Evolutionary conservation across 2,797 vertebrate genomes (phyloP), one percentile per base, ranked within the genome.

Genomic region (Sylvilagus floridanus): DNA sequence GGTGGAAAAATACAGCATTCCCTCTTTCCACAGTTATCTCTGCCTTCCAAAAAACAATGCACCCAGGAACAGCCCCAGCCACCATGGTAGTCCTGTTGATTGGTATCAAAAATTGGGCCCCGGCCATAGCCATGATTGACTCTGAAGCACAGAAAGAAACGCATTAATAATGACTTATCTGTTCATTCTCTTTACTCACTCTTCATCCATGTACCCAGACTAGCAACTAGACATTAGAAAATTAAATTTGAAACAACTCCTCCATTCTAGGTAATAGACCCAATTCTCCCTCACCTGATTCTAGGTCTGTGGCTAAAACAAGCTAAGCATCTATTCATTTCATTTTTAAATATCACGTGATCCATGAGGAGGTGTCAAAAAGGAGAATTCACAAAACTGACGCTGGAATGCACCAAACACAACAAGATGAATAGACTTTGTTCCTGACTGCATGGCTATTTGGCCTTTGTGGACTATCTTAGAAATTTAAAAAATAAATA

Each of bases 121-220:
- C 62, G 73, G 91, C 30, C 76, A 92, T 60, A 54, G 76, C 81
- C 84, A 57, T 84, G 65, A 96, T 95, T 93, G 91, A 96, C 94
- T 96, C 86, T 89, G 63, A 92, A 62, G 72, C 93, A 90, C 84
- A 84, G 75, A 93, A 94, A 77, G 54, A 83, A 92, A 97, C 96
- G 60, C 72, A 93, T 92, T 94, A 95, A 94, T 96, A 94, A 47
- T 96, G 96, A 97, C 93, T 97, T 96, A 96, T 96, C 79, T 76
- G 88, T 93, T 96, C 91, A 94, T 97, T 96, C 85, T 93, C 93
- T 97, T 96, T 96, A 97, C 90, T 97, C 92, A 83, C 69, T 92
- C 65, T 95, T 92, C 93, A 92, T 96, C 95, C 93, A 96, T 96
- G 97, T 88, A 60, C 73, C 82, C 69, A 88, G 84, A 82, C 78